phyloP scores from a whole-genome alignment of 2,888 invertebrate genomes.

The Ormyrus labotus region DNA sequence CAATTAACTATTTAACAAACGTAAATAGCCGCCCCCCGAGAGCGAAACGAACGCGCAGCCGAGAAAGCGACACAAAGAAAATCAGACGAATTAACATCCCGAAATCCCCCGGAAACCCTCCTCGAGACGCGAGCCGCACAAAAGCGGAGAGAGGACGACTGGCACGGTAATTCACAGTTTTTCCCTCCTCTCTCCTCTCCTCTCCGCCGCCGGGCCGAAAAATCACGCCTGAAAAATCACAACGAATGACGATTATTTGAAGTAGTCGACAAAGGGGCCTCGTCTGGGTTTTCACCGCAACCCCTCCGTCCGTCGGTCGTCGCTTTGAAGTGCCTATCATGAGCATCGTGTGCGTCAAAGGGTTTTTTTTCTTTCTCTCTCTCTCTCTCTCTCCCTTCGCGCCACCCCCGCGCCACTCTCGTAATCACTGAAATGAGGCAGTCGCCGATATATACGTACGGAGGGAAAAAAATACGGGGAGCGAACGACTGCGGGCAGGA shows the following conservation, averaged over 20 bases:
- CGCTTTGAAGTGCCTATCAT: conserved; percentile 31
- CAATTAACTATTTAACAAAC: too few relatives aligned
- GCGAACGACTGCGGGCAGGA: neutral
- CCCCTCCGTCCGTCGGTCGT: neutral
- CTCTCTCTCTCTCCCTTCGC: neutral
- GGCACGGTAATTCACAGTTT: neutral
- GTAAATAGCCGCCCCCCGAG: too few relatives aligned
- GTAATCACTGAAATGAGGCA: conserved; percentile 48
- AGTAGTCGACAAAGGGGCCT: neutral
- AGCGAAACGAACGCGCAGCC: too few relatives aligned
- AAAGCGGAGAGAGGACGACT: neutral
- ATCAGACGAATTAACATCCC: neutral
- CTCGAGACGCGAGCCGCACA: neutral
- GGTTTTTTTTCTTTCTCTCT: neutral
- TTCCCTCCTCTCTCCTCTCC: conserved; percentile 7
- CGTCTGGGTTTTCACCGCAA: neutral
- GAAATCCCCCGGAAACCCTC: neutral
- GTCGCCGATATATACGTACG: neutral
- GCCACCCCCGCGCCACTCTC: neutral
- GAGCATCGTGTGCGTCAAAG: neutral
- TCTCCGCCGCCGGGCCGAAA: neutral
- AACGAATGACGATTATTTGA: conserved; percentile 48
- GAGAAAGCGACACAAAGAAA: too few relatives aligned
- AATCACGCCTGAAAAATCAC: conserved; percentile 51
- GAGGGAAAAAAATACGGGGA: neutral